Conservation (phyloP, 2,797 vertebrate genomes). For the Bufotes viridis region DNA sequence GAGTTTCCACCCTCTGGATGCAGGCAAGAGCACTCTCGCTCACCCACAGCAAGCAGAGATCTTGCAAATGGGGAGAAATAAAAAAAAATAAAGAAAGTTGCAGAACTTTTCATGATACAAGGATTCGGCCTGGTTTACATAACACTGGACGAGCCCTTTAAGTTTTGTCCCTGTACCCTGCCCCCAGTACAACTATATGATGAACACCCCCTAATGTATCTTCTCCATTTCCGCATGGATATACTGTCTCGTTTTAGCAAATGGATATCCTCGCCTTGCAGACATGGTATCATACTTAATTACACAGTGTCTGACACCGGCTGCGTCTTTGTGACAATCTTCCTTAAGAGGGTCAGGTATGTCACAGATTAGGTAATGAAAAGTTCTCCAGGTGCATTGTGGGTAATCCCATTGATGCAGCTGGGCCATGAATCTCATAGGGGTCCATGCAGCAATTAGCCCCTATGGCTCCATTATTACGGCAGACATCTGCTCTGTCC, state of each 20-base stretch:
- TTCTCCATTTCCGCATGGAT: neutral
- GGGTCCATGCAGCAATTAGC: neutral
- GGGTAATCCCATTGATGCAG: neutral
- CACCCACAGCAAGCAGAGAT: neutral
- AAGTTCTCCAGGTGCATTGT: conserved; percentile 1
- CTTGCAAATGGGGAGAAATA: neutral
- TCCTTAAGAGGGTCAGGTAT: neutral
- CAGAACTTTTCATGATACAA: neutral
- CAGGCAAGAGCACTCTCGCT: neutral
- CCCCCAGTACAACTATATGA: neutral
- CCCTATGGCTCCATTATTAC: neutral
- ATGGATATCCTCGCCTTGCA: neutral
- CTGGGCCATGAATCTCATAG: neutral
- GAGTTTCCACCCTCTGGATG: too few species aligned
- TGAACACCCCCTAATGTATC: neutral
- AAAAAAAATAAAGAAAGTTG: neutral
- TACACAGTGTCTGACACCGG: neutral
- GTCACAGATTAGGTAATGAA: neutral
- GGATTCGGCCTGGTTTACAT: too few species aligned
- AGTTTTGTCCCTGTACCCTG: neutral
- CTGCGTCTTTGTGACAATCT: neutral
- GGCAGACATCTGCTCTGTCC: neutral
- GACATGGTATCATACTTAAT: conserved; percentile 8
- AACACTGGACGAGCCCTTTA: neutral
- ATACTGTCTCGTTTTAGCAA: neutral